These are phyloP conservation scores for Crypturellus tataupa DNA, from an alignment of 2,797 vertebrate genomes.

Conservation along the genomic window DNA sequence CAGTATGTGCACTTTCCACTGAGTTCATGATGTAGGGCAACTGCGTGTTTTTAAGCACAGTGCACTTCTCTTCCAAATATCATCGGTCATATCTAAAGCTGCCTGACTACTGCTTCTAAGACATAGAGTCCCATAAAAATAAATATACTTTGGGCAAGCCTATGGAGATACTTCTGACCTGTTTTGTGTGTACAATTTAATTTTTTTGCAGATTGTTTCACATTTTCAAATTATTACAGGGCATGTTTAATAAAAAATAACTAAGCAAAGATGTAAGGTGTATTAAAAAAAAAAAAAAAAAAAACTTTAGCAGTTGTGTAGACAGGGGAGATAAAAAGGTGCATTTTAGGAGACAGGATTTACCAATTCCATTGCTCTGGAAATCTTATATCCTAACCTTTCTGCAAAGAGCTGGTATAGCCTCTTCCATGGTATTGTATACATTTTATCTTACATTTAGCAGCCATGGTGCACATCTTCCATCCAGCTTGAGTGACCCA, in stretches of 20 bases:
- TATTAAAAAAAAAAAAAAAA: background rate
- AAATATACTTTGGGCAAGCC: background rate
- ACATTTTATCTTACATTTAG: background rate
- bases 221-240: background rate
- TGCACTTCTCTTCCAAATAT: background rate
- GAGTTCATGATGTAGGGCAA: background rate
- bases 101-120: background rate
- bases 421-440: background rate
- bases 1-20: background rate
- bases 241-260: background rate
- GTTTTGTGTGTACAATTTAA: background rate
- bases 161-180: background rate
- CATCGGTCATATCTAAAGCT: background rate
- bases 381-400: background rate
- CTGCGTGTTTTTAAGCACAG: background rate
- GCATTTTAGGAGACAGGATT: background rate
- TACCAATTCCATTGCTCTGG: background rate
- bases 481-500: background rate
- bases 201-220: background rate
- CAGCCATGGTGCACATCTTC: background rate
- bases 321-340: background rate
- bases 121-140: background rate
- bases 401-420: background rate
- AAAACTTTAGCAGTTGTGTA: background rate
- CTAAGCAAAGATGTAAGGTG: background rate